These are phyloP conservation scores for Anhinga anhinga DNA, from an alignment of 2,113 vertebrate species.

Conservation along the genomic window DNA sequence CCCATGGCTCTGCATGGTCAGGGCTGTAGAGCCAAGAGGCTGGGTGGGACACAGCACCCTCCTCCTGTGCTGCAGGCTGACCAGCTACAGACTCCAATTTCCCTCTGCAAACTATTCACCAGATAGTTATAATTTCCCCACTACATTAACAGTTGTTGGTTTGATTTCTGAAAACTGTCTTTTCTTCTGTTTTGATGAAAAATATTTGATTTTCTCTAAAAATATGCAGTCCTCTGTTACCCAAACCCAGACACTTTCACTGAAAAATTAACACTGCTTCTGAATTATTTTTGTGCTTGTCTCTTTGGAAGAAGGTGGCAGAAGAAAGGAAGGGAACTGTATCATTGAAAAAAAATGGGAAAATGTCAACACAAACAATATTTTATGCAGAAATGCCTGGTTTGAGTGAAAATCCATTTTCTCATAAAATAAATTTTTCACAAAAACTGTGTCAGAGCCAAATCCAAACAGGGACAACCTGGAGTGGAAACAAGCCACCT, in stretches of 20 bases:
- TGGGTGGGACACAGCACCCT: not conserved
- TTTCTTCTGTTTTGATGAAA: not conserved
- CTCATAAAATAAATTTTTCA: conserved; percentile 47
- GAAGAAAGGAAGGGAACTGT: conserved; percentile 6
- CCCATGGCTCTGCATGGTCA: accelerated
- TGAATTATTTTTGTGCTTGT: conserved; percentile 44
- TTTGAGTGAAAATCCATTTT: conserved; percentile 56
- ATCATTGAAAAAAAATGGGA: not conserved
- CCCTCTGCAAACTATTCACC: not conserved
- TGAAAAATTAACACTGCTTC: conserved; percentile 48
- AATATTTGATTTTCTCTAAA: conserved; percentile 7
- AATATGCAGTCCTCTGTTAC: not conserved
- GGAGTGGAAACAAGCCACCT: not conserved
- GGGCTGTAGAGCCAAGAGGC: not conserved
- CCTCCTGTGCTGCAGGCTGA: not conserved
- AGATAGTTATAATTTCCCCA: not conserved
- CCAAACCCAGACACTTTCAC: not conserved
- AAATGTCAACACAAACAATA: conserved; percentile 38
- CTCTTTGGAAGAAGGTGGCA: conserved; percentile 14
- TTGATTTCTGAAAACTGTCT: not conserved
- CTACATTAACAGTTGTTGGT: not conserved
- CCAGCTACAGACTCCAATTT: not conserved
- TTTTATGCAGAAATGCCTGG: conserved; percentile 28
- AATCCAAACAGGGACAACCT: conserved; percentile 19
- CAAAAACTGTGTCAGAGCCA: conserved; percentile 28